phyloP scores from a whole-genome alignment of 2,888 invertebrate species.

The Adineta ricciae region DNA sequence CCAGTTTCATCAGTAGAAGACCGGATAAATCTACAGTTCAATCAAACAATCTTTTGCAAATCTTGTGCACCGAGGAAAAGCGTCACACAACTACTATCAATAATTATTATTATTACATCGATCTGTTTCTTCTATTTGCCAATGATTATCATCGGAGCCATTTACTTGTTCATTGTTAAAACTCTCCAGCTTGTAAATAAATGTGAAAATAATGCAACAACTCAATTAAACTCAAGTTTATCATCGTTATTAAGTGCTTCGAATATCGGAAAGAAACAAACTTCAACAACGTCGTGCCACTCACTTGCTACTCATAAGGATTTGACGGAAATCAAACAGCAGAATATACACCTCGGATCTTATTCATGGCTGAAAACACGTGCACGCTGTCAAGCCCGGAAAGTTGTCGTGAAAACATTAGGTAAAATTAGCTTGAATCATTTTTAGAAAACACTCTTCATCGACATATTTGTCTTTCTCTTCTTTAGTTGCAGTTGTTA shows the following conservation, averaged over 20 bases:
- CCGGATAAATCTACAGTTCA: neutral
- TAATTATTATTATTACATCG: neutral
- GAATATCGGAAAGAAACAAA: neutral
- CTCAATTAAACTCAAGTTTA: neutral
- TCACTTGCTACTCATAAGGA: neutral
- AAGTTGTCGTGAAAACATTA: slow-evolving; percentile 10
- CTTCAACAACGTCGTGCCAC: neutral
- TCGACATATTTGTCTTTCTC: neutral
- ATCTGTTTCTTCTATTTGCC: neutral
- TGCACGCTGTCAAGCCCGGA: neutral
- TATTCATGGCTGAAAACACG: neutral
- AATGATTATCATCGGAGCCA: slow-evolving; percentile 12
- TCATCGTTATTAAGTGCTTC: neutral
- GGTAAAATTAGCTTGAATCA: neutral
- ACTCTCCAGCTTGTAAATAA: neutral
- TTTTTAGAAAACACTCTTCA: no score
- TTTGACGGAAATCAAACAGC: neutral
- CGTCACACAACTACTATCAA: neutral
- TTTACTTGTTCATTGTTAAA: neutral
- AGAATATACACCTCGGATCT: neutral
- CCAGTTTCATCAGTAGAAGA: neutral
- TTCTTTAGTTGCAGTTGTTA: neutral
- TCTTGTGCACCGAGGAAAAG: neutral
- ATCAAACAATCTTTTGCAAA: neutral
- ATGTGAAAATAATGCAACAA: neutral